phyloP scores from a whole-genome alignment of 2,888 invertebrate genomes.

The Troides helena region DNA sequence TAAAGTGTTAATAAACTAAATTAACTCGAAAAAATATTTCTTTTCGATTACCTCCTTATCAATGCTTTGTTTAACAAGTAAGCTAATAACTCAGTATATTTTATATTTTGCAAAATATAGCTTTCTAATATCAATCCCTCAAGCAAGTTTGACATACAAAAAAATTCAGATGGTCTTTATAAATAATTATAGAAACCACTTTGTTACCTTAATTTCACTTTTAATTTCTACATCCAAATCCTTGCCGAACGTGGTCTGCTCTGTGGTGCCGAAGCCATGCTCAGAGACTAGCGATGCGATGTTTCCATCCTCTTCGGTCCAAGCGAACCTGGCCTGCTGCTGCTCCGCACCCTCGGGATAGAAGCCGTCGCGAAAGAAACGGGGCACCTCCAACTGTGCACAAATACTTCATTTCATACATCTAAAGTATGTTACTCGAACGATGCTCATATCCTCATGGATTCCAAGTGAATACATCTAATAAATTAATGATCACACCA shows the following conservation, averaged over 20 bases:
- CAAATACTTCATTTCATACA: not conserved
- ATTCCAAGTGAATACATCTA: no score
- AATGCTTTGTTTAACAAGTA: no score
- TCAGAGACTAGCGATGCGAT: constrained; percentile 70
- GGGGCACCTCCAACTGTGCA: constrained; percentile 44
- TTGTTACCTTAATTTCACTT: constrained; percentile 59
- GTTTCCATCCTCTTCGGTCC: constrained; percentile 74
- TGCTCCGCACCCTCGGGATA: constrained; percentile 60
- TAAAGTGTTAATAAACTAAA: no score
- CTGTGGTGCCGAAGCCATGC: constrained; percentile 66
- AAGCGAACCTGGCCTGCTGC: constrained; percentile 65
- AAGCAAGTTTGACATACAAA: no score
- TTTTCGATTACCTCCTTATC: no score
- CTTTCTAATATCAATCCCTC: no score
- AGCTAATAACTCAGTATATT: no score
- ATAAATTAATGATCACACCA: no score
- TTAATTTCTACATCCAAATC: constrained; percentile 62
- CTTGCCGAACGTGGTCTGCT: constrained; percentile 63
- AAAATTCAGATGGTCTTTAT: no score
- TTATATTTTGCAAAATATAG: no score
- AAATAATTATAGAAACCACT: not conserved
- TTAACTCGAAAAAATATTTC: no score
- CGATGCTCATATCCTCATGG: not conserved
- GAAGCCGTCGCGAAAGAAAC: constrained; percentile 64
- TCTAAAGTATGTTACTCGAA: not conserved